Evolutionary conservation across 2,888 invertebrate species (phyloP).

Genomic region (Hirtodrosophila histrioides): DNA sequence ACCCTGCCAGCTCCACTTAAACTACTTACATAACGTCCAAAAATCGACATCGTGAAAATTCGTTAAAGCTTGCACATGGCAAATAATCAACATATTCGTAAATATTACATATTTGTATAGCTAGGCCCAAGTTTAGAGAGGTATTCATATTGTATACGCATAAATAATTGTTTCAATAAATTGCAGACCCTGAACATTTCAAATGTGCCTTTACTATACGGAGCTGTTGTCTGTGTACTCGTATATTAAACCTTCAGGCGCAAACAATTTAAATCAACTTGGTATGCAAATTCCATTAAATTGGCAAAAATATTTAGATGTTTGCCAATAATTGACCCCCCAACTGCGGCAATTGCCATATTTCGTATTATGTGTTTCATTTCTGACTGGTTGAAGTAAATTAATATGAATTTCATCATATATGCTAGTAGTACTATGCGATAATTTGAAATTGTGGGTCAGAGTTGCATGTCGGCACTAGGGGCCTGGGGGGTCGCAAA

Average conservation of each 20-base stretch:
- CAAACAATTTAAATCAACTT: conserved; percentile 1
- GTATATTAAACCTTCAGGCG: no score
- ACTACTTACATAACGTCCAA: conserved; percentile 42
- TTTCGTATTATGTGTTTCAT: conserved; percentile 19
- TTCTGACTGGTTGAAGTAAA: conserved; percentile 41
- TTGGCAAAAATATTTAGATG: no score
- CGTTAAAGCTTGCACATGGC: conserved; percentile 6
- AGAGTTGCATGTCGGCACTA: conserved; percentile 23
- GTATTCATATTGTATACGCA: conserved; percentile 42
- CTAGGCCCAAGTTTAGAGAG: conserved; percentile 38
- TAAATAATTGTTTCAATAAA: conserved; percentile 60
- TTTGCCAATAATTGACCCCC: conserved; percentile 26
- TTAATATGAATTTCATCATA: conserved; percentile 64
- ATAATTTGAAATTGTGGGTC: conserved; percentile 45
- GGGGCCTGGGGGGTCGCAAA: neutral
- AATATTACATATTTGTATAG: conserved; percentile 36
- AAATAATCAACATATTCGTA: conserved; percentile 59
- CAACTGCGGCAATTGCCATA: conserved; percentile 7
- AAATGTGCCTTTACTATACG: no score
- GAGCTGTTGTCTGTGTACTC: no score
- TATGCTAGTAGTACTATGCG: conserved; percentile 10
- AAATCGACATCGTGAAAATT: conserved; percentile 46
- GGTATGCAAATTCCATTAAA: no score
- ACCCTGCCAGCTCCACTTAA: conserved; percentile 49
- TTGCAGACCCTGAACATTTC: conserved; percentile 45